Conservation (phyloP, 1,140 invertebrate species). For the Ceratina australensis region DNA sequence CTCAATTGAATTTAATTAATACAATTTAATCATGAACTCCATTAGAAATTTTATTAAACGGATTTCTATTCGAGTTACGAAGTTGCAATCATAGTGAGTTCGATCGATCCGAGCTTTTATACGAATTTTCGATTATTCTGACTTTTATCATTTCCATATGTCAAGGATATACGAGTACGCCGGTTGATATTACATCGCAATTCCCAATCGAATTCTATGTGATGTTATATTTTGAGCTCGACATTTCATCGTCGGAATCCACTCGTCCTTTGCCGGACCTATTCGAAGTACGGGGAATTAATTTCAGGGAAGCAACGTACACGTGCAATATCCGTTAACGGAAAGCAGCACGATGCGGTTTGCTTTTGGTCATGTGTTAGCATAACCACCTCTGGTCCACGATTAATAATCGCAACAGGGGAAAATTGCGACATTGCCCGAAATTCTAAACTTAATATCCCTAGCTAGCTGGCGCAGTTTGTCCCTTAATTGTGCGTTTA, state of each 20-base stretch:
- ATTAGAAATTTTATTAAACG: too few relatives aligned
- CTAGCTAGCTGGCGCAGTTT: not conserved
- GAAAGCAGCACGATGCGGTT: slow-evolving; percentile 5
- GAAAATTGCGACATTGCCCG: not conserved
- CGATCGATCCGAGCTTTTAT: too few relatives aligned
- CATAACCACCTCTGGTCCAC: not conserved
- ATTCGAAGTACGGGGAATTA: not conserved
- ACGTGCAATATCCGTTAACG: not conserved
- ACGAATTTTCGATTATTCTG: too few relatives aligned
- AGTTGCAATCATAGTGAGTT: too few relatives aligned
- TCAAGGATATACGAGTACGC: too few relatives aligned
- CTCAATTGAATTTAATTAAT: too few relatives aligned
- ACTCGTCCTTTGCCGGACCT: not conserved
- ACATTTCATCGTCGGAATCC: not conserved
- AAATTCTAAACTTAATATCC: slow-evolving; percentile 20
- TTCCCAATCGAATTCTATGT: not conserved
- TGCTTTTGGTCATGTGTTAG: not conserved
- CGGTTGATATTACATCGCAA: not conserved
- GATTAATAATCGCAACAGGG: not conserved
- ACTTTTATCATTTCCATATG: too few relatives aligned
- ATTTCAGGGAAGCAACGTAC: not conserved
- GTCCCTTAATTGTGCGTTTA: slow-evolving; percentile 17
- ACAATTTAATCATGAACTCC: too few relatives aligned
- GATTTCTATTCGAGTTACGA: too few relatives aligned
- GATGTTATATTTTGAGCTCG: not conserved